Evolutionary conservation across 2,113 vertebrate species (phyloP).

Genomic region (Scalopus aquaticus): DNA sequence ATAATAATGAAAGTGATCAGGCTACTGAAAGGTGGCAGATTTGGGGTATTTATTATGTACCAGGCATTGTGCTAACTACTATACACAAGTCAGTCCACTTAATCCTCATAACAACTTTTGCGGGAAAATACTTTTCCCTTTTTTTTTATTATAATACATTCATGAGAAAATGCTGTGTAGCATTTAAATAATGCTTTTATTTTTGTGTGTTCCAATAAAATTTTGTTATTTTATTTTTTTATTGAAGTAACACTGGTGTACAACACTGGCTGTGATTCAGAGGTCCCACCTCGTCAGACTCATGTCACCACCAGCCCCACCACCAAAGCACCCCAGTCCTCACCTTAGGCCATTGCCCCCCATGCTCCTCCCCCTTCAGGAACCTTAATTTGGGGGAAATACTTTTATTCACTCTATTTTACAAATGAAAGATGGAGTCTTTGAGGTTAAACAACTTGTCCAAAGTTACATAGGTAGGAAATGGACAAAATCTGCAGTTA

Average conservation of each 20-base stretch:
- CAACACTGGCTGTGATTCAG: too few relatives aligned
- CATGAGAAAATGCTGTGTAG: too few relatives aligned
- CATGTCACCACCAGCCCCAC: too few relatives aligned
- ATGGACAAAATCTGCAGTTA: not conserved
- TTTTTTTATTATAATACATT: too few relatives aligned
- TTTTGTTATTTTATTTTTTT: too few relatives aligned
- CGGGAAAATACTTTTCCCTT: not conserved
- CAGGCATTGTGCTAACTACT: not conserved
- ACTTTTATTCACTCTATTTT: constrained; percentile 28
- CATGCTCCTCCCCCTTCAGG: too few relatives aligned
- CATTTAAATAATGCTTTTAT: too few relatives aligned
- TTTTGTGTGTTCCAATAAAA: too few relatives aligned
- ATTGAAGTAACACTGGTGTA: too few relatives aligned
- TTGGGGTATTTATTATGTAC: not conserved
- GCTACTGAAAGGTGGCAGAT: not conserved
- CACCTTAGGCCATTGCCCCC: too few relatives aligned
- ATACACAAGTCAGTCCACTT: not conserved
- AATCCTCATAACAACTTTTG: not conserved
- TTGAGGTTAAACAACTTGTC: constrained; percentile 32
- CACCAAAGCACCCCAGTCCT: too few relatives aligned
- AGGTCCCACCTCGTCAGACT: too few relatives aligned
- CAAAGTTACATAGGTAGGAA: not conserved
- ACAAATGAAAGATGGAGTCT: not conserved
- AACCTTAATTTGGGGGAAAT: not conserved
- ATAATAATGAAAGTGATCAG: not conserved